Evolutionary conservation across 2,888 invertebrate species (phyloP), one percentile per base, ranked within the genome.

Genomic region (Teleogryllus oceanicus): DNA sequence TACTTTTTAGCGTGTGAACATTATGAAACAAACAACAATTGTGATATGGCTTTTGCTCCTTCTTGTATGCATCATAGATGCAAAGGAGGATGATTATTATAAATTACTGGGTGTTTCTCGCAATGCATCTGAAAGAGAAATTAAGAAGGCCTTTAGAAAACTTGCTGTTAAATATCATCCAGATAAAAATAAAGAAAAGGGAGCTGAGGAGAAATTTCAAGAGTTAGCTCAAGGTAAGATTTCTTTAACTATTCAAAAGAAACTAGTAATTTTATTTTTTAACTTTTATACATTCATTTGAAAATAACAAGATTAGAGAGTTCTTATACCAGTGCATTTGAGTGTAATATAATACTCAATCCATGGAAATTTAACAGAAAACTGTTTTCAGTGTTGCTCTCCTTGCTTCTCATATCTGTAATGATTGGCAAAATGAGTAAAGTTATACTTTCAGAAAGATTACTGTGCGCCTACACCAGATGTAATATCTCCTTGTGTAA

Each of bases 131-230:
- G 87, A 87, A n/a, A 84, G 86, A 81, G 88, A 89, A 77, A 89
- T 89, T 75, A 89, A 89, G 83, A 87, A 87, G 82, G 89, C 89
- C 0, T 89, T 89, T 83, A 84, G 89, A 50, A 89, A 89, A 83
- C 84, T 89, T 62, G 89, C 89, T 5, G 83, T 89, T 3, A 87
- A 88, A 83, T 89, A 88, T 82, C 89, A 89, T 83, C 89, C 89
- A 18, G 89, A 89, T 83, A 88, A 87, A 83, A 89, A 89, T 83
- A 88, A 88, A 82, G 87, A 87, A 77, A 85, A 86, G 76, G 85
- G 84, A 50, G 89, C 89, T 2, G 88, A 89, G 83, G 86, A 87
- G 77, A 88, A 88, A 83, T 89, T 89, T 84, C 84, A 88, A 79
- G 87, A 89, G 84, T 88, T 89, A 83, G 88, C 88, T 37, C 86